These are phyloP conservation scores for Notiomystis cincta DNA, from an alignment of 2,113 vertebrate species.

Conservation along the genomic window DNA sequence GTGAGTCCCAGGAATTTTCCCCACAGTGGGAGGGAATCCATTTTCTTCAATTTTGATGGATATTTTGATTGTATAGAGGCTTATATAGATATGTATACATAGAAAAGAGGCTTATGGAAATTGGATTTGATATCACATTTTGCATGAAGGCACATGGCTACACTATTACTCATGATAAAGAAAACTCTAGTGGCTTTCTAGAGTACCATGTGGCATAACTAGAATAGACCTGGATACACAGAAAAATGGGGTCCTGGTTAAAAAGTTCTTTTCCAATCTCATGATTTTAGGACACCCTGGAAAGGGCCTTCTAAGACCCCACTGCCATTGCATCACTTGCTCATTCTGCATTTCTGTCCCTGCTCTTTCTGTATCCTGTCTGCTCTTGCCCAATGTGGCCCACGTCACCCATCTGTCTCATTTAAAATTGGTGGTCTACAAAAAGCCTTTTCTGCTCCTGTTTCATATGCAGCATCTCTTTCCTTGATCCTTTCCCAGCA, in stretches of 20 bases:
- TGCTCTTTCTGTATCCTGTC: not conserved
- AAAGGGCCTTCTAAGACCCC: not conserved
- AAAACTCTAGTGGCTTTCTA: not conserved
- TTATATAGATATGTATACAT: too few species aligned
- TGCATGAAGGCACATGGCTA: not conserved
- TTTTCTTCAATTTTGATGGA: not conserved
- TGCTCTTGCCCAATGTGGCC: not conserved
- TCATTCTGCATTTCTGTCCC: not conserved
- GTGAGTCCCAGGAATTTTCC: slow-evolving; percentile 42
- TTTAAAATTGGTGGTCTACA: not conserved
- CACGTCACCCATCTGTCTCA: not conserved
- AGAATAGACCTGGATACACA: fast-evolving
- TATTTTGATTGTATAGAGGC: too few species aligned
- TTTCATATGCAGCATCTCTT: not conserved
- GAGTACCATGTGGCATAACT: not conserved
- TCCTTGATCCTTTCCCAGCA: not conserved
- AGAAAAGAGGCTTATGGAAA: not conserved
- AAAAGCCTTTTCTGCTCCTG: not conserved
- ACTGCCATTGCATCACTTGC: not conserved
- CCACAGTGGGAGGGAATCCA: fast-evolving
- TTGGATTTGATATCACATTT: not conserved
- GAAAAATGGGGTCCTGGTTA: not conserved
- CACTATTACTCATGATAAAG: not conserved
- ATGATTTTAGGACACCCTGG: fast-evolving
- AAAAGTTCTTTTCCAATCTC: not conserved